Base-by-base conservation (phyloP, 2,888 invertebrate species). In the Atrina japonica region DNA sequence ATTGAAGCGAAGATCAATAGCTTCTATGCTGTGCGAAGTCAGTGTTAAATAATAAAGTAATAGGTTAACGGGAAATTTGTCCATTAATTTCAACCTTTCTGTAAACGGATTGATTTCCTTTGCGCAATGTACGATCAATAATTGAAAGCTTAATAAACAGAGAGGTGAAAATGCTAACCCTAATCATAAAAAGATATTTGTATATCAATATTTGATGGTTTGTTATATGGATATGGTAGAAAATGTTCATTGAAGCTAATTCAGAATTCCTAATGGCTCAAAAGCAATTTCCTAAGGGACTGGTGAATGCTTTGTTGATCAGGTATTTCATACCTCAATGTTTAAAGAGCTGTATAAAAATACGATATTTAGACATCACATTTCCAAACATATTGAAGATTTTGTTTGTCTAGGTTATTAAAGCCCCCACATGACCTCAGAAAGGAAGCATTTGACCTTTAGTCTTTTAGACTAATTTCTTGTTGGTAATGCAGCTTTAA, bases 41-140 rank as follows among this genome's bases (percentile, higher is more conserved):
- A n/a, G 49, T 61, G 61, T 61, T 61, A 61, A 61, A 61, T 61
- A 61, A 61, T 61, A 49, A 47, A 61, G 49, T 49, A 61, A 61
- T 61, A 49, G 61, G 61, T 49, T 47, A 47, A 61, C 47, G 49
- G 61, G 49, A 61, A 61, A 61, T 61, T 49, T 61, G 61, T 49
- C 49, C 43, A 61, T 61, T 61, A 61, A 49, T 61, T 27, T 43
- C 50, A 35, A 29, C 61, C 49, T 49, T 47, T 49, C 30, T 49
- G 61, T 49, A 45, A 45, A 49, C 30, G 43, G 61, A 61, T 49
- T 61, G 47, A 49, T 61, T 49, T 61, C 35, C 40, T 47, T 49
- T 21, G 49, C 23, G 47, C 27, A 35, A 27, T 29, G 18, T 35
- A 18, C 18, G 49, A 61, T 61, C 61, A 35, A 61, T 61, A 61